A percentile compares a stretch with the other conserved stretches of the same genome.
Evolutionary conservation across 2,888 invertebrate species (phyloP).

Genomic region (Heteropelma amictum): DNA sequence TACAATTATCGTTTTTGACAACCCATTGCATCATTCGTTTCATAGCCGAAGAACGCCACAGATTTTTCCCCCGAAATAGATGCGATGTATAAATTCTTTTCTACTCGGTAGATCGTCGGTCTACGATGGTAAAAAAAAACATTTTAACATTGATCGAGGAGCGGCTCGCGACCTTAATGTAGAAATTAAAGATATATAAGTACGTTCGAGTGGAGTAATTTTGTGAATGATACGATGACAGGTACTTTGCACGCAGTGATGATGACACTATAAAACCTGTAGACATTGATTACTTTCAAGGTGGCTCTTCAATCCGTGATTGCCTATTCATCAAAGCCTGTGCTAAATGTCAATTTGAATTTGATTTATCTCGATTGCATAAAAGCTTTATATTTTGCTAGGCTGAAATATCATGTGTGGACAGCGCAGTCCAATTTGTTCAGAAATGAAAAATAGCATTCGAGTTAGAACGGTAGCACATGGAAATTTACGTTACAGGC

Average conservation of each 20-base stretch:
- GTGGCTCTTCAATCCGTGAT: neutral
- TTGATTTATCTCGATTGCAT: neutral
- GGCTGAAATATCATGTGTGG: too few species aligned
- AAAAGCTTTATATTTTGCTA: neutral
- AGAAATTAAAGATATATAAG: constrained; percentile 13
- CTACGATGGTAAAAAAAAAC: constrained; percentile 4
- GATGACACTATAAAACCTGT: constrained; percentile 27
- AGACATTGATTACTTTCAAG: constrained; percentile 25
- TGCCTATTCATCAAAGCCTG: neutral
- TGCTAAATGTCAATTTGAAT: neutral
- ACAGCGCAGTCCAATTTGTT: too few species aligned
- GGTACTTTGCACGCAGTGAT: neutral
- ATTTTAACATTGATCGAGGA: constrained; percentile 37
- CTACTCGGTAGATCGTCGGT: constrained; percentile 5
- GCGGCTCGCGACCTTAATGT: constrained; percentile 34
- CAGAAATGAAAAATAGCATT: too few species aligned
- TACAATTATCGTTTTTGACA: neutral
- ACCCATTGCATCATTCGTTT: constrained; percentile 5
- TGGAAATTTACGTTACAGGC: too few species aligned
- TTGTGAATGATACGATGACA: neutral
- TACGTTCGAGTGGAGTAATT: neutral
- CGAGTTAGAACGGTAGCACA: too few species aligned
- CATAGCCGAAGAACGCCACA: constrained; percentile 9
- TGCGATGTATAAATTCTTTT: neutral
- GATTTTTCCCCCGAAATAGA: neutral